Evolutionary conservation across 2,888 invertebrate genomes (phyloP).

Genomic region (Cerastis rubricosa): DNA sequence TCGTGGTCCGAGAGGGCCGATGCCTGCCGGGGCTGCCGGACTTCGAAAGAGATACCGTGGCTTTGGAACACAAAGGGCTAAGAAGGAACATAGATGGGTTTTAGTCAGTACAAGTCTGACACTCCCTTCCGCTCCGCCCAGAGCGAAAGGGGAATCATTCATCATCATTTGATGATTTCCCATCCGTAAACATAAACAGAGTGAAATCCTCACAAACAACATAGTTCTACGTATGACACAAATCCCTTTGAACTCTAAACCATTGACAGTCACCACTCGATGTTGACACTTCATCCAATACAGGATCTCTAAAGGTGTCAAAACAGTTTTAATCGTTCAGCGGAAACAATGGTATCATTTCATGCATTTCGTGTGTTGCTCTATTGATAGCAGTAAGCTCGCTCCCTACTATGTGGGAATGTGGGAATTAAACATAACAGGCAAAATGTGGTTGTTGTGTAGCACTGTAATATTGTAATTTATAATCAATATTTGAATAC

Average conservation of each 20-base stretch:
- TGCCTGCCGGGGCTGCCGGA: too few relatives aligned
- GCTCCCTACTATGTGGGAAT: too few relatives aligned
- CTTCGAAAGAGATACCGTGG: too few relatives aligned
- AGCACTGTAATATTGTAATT: not conserved
- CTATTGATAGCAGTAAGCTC: not conserved
- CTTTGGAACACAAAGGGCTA: too few relatives aligned
- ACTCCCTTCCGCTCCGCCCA: too few relatives aligned
- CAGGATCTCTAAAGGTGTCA: conserved; percentile 1
- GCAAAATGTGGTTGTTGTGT: not conserved
- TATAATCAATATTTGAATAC: too few relatives aligned
- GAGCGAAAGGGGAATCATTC: too few relatives aligned
- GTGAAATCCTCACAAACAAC: not conserved
- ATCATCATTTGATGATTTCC: too few relatives aligned
- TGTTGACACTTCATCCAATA: conserved; percentile 7
- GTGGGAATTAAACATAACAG: not conserved
- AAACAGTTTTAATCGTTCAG: conserved; percentile 1
- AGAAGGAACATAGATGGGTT: too few relatives aligned
- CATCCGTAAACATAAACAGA: not conserved
- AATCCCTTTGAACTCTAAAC: conserved; percentile 6
- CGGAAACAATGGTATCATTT: not conserved
- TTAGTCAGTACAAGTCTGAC: too few relatives aligned
- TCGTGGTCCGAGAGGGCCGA: too few relatives aligned
- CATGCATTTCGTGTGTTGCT: not conserved
- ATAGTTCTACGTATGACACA: not conserved
- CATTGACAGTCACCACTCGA: not conserved